Base-by-base conservation (phyloP, 2,113 vertebrate genomes). In the Burhinus oedicnemus region DNA sequence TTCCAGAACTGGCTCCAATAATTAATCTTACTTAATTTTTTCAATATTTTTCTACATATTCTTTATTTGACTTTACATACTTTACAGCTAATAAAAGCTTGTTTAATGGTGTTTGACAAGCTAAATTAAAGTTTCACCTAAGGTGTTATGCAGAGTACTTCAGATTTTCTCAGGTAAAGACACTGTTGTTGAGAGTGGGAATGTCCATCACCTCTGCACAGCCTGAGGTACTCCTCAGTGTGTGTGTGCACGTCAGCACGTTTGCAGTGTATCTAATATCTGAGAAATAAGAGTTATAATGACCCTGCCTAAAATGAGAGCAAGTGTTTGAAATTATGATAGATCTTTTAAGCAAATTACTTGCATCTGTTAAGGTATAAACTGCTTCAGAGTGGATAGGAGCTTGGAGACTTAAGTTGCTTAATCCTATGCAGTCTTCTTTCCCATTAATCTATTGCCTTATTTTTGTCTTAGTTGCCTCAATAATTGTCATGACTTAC, bases 231-330 rank as follows among this genome's bases (percentile, higher is more conserved):
- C 14, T 29, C 30, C 42, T 66, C 49, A 19, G 47, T 47, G 26
- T 10, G 30, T 34, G 19, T 12, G 15, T 40, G 15, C 19, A 25
- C 0, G 0, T 52, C 29, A 65, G 11, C 9, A 1, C 68, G 54
- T 54, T 60, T 74, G 54, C 36, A 42, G 11, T 58, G 12, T 14
- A 36, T 42, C 11, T 76, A 64, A 8, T 21, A 47, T 12, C 45
- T 58, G 42, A 89, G 57, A 84, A 88, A 57, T 20, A 40, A 32
- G 51, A 89, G 45, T 70, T 51, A 74, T 21, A n/a, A 57, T 36
- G 18, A 40, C 30, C 9, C 11, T 71, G 85, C 36, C 65, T 79
- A 65, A 92, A 65, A 44, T 52, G 55, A 66, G 23, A 76, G 55
- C 13, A 57, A 71, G 9, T 44, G 32, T 30, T 61, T 78, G 21